Conservation (phyloP, 2,113 vertebrate species). For the Gavia stellata region DNA sequence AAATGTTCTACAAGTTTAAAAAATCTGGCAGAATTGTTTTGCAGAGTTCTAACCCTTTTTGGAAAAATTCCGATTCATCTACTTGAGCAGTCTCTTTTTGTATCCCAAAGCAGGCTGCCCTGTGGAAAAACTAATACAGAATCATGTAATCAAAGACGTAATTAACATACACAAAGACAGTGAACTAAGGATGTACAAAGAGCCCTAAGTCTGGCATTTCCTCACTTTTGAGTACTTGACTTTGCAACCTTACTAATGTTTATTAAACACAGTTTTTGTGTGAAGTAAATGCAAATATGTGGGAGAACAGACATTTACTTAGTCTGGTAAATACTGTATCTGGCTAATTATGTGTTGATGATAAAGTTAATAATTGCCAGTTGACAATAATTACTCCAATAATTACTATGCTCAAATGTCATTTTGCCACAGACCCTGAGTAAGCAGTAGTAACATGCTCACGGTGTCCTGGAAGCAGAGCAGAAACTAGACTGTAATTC, state of each 20-base stretch:
- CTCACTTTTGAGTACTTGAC: neutral
- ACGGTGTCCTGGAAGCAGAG: neutral
- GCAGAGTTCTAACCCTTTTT: neutral
- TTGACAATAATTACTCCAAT: constrained; percentile 43
- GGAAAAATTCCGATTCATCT: neutral
- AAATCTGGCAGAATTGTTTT: neutral
- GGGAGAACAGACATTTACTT: constrained; percentile 41
- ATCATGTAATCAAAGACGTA: neutral
- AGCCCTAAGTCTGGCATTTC: neutral
- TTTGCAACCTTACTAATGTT: neutral
- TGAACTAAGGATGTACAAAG: neutral
- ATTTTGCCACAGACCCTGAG: constrained; percentile 8
- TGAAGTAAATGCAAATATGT: constrained; percentile 47
- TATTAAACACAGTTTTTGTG: constrained; percentile 22
- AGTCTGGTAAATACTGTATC: constrained; percentile 36
- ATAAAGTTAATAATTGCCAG: constrained; percentile 51
- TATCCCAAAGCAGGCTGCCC: neutral
- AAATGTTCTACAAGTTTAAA: neutral
- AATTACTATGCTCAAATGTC: constrained; percentile 20
- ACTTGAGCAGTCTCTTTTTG: neutral
- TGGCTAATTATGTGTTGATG: constrained; percentile 48
- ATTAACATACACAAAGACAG: neutral
- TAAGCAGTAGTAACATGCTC: neutral
- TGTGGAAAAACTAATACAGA: neutral
- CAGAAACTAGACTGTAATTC: neutral